Evolutionary conservation across 2,888 invertebrate species (phyloP), one percentile per base, ranked within the genome.

Genomic region (Spatulosminthurus flaviceps): DNA sequence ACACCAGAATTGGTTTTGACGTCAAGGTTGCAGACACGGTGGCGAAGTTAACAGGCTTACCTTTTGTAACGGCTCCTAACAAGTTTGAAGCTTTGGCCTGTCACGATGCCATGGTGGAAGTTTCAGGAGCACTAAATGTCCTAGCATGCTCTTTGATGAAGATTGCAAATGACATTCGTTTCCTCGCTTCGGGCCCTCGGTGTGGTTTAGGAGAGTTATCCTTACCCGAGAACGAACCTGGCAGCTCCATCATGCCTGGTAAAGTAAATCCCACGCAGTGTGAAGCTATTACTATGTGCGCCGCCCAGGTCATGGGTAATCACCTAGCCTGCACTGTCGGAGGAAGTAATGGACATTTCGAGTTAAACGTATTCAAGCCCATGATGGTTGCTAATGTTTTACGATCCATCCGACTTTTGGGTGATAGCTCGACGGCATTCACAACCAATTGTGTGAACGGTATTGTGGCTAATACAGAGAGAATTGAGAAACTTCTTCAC

Each of bases 181-280:
- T 98, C 86, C 89, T 99, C 82, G 98, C 95, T 0, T 97, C 97
- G 0, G 98, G 98, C 0, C 98, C 98, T 0, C 91, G 98, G 28
- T 98, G 97, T 87, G 98, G 98, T 0, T 90, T 99, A 0, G 98
- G 94, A 0, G 98, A 99, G 89, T 89, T 99, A 0, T 91, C 91
- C 81, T 91, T 99, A 85, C 99, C 99, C 0, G 98, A 98, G 89
- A 98, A 99, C 88, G 99, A 99, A 87, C 98, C 99, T 0, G 99
- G 99, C 1, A 97, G 96, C 86, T 97, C 97, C n/a, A 99, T 99
- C 85, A 99, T 99, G 99, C 99, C 99, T 26, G 98, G 96, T 75
- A 99, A 98, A 89, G 96, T 99, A 77, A 99, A 99, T 89, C 99
- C 99, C 7, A 99, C 99, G 0, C 99, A 99, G 88, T 98, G 98